Percentiles rank a stretch among this genome's conserved stretches.
These are phyloP conservation scores for Chloroclystis v-ata DNA, from an alignment of 2,888 invertebrate genomes.

Conservation along the genomic window DNA sequence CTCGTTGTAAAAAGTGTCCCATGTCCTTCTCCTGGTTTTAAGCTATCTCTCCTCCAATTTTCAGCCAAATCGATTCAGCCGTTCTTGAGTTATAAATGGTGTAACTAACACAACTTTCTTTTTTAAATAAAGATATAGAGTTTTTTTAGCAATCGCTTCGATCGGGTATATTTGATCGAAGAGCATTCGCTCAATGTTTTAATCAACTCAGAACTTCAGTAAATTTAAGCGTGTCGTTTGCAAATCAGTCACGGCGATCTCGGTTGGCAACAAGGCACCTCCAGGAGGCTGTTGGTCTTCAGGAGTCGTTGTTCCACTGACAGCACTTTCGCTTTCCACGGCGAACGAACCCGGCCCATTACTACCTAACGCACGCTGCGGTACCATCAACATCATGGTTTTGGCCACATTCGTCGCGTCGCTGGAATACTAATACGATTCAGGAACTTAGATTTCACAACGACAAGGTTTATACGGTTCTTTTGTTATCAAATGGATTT, in stretches of 20 bases:
- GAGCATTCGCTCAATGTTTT: too few species aligned
- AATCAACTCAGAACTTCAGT: too few species aligned
- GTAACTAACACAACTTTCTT: too few species aligned
- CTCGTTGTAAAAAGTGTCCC: too few species aligned
- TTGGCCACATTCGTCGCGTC: conserved; percentile 61
- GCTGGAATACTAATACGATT: conserved; percentile 65
- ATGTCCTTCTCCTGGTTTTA: too few species aligned
- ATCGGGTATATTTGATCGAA: too few species aligned
- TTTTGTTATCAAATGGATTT: conserved; percentile 37
- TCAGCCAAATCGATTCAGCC: too few species aligned
- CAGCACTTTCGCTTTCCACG: conserved; percentile 75
- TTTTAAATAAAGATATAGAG: too few species aligned
- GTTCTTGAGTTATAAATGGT: too few species aligned
- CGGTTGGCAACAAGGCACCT: conserved; percentile 26
- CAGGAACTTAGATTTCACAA: conserved; percentile 71
- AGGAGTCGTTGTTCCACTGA: conserved; percentile 77
- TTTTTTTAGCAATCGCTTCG: too few species aligned
- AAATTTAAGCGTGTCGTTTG: neutral
- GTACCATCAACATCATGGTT: conserved; percentile 62
- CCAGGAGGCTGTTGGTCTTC: conserved; percentile 56
- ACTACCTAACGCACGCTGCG: conserved; percentile 69
- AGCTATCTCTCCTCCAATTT: too few species aligned
- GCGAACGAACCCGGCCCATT: conserved; percentile 75
- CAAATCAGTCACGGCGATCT: neutral
- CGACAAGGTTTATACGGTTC: conserved; percentile 31